A percentile compares a stretch with the other conserved stretches of the same genome.
Evolutionary conservation across 2,888 invertebrate species (phyloP).

Genomic region (Periphyllus acericola): DNA sequence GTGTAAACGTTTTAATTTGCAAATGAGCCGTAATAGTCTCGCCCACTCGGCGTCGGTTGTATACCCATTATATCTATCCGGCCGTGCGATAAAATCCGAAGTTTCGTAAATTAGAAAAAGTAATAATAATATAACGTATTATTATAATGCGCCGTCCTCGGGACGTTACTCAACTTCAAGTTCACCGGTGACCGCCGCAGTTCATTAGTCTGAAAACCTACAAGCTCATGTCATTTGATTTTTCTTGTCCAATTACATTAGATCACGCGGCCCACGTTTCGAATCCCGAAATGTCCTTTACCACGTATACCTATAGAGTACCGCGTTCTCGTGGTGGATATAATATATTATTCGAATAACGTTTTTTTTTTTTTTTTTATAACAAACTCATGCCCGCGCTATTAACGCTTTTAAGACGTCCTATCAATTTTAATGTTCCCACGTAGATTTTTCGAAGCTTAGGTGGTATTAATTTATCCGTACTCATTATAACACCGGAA

Average conservation of each 20-base stretch:
- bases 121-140: background rate
- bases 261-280: slow-evolving; percentile 34
- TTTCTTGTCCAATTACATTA: slow-evolving; percentile 49
- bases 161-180: background rate
- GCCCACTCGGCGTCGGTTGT: too few relatives aligned
- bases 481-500: slow-evolving; percentile 32
- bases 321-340: background rate
- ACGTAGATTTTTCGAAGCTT: slow-evolving; percentile 36
- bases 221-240: slow-evolving; percentile 35
- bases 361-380: background rate
- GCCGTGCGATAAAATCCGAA: background rate
- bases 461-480: background rate
- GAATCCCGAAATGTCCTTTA: slow-evolving; percentile 20
- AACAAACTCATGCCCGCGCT: slow-evolving; percentile 4
- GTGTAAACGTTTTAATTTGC: background rate
- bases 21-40: background rate
- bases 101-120: slow-evolving; percentile 26
- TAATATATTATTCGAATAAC: slow-evolving; percentile 7
- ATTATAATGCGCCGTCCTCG: background rate
- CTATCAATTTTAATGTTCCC: slow-evolving; percentile 38
- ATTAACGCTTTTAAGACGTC: background rate
- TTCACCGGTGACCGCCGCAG: background rate
- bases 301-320: background rate
- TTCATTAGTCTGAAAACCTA: slow-evolving; percentile 45
- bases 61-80: background rate